Evolutionary conservation across 1,140 invertebrate species (phyloP), one percentile per base, ranked within the genome.

Genomic region (Zaprionus kolodkinae): DNA sequence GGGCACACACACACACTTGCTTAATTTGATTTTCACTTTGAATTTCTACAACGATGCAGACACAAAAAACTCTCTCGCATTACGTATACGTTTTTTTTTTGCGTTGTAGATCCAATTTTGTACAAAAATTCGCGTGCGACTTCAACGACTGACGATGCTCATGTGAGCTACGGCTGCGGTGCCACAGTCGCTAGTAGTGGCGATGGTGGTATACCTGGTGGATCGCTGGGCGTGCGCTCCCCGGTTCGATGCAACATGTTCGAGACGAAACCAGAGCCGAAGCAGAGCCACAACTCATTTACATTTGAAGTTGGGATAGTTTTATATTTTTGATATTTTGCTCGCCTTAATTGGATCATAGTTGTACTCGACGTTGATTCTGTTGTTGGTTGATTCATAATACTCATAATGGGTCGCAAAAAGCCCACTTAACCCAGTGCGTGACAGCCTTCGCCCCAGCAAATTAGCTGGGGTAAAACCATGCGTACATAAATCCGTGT

Each of bases 11-110:
- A 30, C 55, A 52, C 40, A 48, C 43, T 45, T 62, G 69, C 81
- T 68, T 66, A 88, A 82, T 89, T 78, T 74, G 79, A 73, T 81
- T 89, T 89, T 89, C 85, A 89, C 85, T 89, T 78, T 83, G 69
- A 81, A 81, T 79, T 81, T 81, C 79, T 79, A 59, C 63, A 57
- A 12, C 67, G 45, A 68, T 35, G 59, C 61, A 62, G n/a, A 54
- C 40, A 67, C 50, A 59, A 65, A 81, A 78, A n/a, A n/a, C n/a
- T n/a, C 75, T 88, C 75, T 89, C 81, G 84, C 74, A 78, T 62
- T 65, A 72, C 77, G 68, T 69, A 13, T 33, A 6, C 27, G 27
- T 68, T 56, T n/a, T n/a, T n/a, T n/a, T n/a, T n/a, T 55, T 15
- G 78, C 78, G 55, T 27, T 63, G n/a, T n/a, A 30, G 17, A 30